Evolutionary conservation across 1,140 invertebrate species (phyloP).

Genomic region (Tribolium castaneum): DNA sequence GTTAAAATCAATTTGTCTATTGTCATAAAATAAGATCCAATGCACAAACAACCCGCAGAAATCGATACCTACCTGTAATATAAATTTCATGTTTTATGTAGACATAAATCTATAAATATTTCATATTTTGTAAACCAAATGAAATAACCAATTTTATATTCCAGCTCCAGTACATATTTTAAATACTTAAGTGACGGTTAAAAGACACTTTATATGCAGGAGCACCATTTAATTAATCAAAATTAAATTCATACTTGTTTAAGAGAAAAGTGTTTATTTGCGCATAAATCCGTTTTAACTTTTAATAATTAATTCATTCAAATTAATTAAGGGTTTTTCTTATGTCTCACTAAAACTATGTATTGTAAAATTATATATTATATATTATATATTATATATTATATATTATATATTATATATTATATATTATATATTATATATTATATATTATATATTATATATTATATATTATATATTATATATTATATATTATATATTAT

Average conservation of each 20-base stretch:
- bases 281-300: neutral
- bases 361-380: too few relatives aligned
- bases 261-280: neutral
- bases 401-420: too few relatives aligned
- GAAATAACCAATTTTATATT: neutral
- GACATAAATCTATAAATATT: neutral
- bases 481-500: too few relatives aligned
- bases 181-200: neutral
- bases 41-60: neutral
- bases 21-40: neutral
- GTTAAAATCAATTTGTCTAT: neutral
- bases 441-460: too few relatives aligned
- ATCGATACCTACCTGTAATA: neutral
- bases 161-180: neutral
- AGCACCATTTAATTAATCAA: neutral
- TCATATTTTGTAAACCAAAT: neutral
- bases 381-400: too few relatives aligned
- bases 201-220: neutral
- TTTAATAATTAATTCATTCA: neutral
- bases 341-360: too few relatives aligned
- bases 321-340: too few relatives aligned
- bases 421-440: too few relatives aligned
- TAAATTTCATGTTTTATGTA: neutral
- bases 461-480: too few relatives aligned
- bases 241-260: neutral